Base-by-base conservation (phyloP, 2,888 invertebrate species). In the Mesodorylaimus sp. region DNA sequence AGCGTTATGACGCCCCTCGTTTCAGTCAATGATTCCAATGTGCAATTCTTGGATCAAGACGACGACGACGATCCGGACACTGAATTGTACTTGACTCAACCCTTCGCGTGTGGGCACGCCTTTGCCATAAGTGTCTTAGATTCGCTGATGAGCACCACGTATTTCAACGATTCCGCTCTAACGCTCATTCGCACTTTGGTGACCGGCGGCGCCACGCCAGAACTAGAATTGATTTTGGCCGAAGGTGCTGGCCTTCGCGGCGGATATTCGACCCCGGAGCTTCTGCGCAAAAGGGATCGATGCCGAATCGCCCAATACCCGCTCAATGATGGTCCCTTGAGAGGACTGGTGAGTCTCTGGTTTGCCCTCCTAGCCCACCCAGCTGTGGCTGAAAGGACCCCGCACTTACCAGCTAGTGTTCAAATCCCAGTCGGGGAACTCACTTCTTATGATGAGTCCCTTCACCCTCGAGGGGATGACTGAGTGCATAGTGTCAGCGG, bases 41-140 rank as follows among this genome's bases (percentile, higher is more conserved):
- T 99, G 58, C 75, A 76, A 61, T 76, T 76, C 60, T 62, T 75
- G 54, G 75, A 75, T 58, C 75, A 76, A 67, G 88, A 88, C 71
- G 91, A 93, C 70, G 97, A 99, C 67, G 97, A 99, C 70, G 97
- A 99, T 74, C 97, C 97, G 49, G 95, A 97, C 73, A 97, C 95
- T 56, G 97, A 99, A 74, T 77, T 99, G 69, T 99, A 99, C 75
- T 79, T 99, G 69, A 99, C 97, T 60, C 97, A 99, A 75, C 97
- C 97, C 55, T 99, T 99, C 73, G 97, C 97, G 59, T 99, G 97
- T 76, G 97, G 97, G 61, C 97, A 97, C 62, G 97, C 97, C 63
- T 99, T 99, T 73, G 97, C 97, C 64, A 97, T 99, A 74, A 93
- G 91, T 74, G 97, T 99, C 62, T 77, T 99, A 62, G 97, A 97